Base-by-base conservation (phyloP, 2,797 vertebrate genomes). In the Emys orbicularis region DNA sequence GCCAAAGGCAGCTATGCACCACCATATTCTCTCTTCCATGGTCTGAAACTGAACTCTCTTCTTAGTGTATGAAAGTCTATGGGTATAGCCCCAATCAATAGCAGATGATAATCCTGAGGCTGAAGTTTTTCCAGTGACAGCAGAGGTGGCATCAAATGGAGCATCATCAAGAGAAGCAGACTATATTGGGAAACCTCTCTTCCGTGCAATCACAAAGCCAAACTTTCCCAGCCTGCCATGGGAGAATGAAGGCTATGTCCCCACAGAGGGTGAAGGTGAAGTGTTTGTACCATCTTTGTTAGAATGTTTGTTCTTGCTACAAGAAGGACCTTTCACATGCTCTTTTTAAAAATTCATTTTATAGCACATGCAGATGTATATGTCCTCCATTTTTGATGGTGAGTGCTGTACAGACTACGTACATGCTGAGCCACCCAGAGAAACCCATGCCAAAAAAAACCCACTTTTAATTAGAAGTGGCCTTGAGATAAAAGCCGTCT, bases 331-430 rank as follows among this genome's bases (percentile, higher is more conserved):
- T 44, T 61, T 61, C 61, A 92, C 50, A 37, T 1, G 5, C 0
- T 25, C 5, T 23, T 12, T 4, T 81, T 10, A 0, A 5, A 77
- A 50, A 68, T 5, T n/a, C n/a, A 50, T 76, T 88, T 49, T 72
- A 41, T 0, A n/a, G 76, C 0, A 56, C 52, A 12, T 7, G 27
- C 37, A 85, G 41, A n/a, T 37, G 13, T 2, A 11, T 0, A 0
- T 57, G 50, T 16, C 25, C 37, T 82, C 57, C 11, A 0, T 54
- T 74, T 61, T n/a, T 72, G 15, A 88, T 8, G 52, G 47, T 37
- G 83, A 59, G 83, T 53, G 15, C 27, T 77, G 5, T 49, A 77
- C 41, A 49, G 47, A 49, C 27, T 77, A 77, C 15, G 8, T 49
- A 49, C 2, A 15, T 77, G 44, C 7, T 47, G 13, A 49, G 47